Base-by-base conservation (phyloP, 2,888 invertebrate genomes). In the Pseudanteris insignis region DNA sequence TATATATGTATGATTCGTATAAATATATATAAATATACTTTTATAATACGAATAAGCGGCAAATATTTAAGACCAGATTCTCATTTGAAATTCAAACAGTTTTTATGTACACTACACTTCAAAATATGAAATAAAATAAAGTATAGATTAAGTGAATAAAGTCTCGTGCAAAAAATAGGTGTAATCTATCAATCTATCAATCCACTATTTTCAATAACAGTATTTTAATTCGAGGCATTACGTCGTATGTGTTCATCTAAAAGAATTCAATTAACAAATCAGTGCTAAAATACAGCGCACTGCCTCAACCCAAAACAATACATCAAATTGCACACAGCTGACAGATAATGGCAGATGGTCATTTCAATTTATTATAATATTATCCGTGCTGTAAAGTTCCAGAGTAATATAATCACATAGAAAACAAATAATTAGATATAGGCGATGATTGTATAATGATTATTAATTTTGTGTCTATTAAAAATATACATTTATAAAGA, bases 371-470 rank as follows among this genome's bases (percentile, higher is more conserved):
- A n/a, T n/a, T n/a, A n/a, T n/a, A n/a, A n/a, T 58, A 58, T 67
- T 55, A 40, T 64, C 62, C 55, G 61, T 51, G 55, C 57, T 48
- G 59, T 32, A 57, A 61, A 43, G 38, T 53, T 53, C 54, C 7
- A 65, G 54, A 44, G 50, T 58, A 63, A 65, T 66, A 60, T 26
- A 53, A 59, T 55, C 40, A 63, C 54, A 57, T 61, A 61, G 62
- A 46, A 63, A 25, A 67, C 60, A 58, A 60, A 47, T 65, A 63
- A 63, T 65, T 60, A 55, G 62, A 59, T 57, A 50, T 53, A 50
- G 63, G 64, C 64, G 62, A 53, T 65, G 66, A 65, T 58, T 59
- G 61, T 67, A 67, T 53, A 63, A 64, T 50, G 62, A 55, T 64
- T 46, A 60, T 63, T 64, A 64, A 54, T 55, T 55, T 54, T 50